Conservation (phyloP, 2,113 vertebrate genomes). For the Dinomys branickii region DNA sequence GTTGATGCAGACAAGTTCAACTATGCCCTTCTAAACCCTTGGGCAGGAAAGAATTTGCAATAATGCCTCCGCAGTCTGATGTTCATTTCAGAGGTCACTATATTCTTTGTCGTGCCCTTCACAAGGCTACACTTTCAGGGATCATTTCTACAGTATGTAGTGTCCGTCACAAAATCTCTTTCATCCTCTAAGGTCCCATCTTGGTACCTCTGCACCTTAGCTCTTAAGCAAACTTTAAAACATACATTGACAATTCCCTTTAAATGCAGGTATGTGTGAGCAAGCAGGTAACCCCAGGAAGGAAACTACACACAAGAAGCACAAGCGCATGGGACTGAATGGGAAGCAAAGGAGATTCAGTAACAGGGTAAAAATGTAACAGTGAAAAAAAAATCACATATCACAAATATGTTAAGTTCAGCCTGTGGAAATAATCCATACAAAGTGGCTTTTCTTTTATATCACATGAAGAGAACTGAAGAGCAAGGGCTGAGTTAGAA, state of each 20-base stretch:
- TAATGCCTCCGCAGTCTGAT: not conserved
- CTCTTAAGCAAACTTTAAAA: not conserved
- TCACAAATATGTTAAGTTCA: not conserved
- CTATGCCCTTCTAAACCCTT: not conserved
- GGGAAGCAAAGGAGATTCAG: not conserved
- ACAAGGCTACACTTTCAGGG: not conserved
- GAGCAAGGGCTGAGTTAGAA: not conserved
- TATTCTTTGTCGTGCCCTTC: not conserved
- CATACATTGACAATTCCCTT: not conserved
- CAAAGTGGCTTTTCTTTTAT: not conserved
- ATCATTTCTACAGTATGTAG: not conserved
- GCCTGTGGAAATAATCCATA: not conserved
- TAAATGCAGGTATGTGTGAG: not conserved
- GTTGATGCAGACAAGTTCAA: not conserved
- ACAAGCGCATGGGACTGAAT: not conserved
- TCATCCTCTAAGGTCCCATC: not conserved
- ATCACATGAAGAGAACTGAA: not conserved
- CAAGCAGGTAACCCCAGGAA: not conserved
- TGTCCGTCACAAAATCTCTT: not conserved
- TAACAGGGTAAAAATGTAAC: not conserved
- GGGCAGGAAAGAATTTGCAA: not conserved
- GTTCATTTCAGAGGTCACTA: not conserved
- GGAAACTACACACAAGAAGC: not conserved
- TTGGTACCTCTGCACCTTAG: not conserved
- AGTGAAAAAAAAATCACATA: not conserved